A percentile compares a stretch with the other conserved stretches of the same genome.
These are phyloP conservation scores for Acanthurus leucopareius DNA, from an alignment of 2,797 vertebrate genomes.

Conservation along the genomic window DNA sequence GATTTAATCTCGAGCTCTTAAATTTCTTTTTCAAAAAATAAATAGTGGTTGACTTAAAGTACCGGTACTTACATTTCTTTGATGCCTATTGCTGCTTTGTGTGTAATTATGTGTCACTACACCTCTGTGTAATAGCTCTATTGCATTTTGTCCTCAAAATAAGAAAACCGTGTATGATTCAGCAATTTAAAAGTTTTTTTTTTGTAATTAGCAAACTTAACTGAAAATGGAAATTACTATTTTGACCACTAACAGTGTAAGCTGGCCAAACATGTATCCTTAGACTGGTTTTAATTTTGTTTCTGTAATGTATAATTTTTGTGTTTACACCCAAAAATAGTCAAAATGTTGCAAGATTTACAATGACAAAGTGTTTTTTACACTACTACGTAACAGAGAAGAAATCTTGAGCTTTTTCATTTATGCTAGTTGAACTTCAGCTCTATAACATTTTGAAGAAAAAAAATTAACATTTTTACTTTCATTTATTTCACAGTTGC, in stretches of 20 bases:
- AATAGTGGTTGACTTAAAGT: constrained; percentile 41
- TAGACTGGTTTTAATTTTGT: too few species aligned
- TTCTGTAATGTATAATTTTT: background rate
- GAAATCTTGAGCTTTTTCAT: background rate
- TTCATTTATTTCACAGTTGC: background rate
- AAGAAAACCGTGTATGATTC: too few species aligned
- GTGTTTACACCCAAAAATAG: too few species aligned
- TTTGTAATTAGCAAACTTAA: too few species aligned
- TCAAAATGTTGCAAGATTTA: background rate
- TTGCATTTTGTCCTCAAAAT: too few species aligned
- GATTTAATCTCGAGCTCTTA: background rate
- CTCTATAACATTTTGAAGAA: background rate
- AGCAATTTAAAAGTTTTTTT: too few species aligned
- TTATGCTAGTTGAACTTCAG: background rate
- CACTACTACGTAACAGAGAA: too few species aligned
- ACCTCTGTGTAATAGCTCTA: too few species aligned
- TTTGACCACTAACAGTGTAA: too few species aligned
- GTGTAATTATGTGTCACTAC: background rate
- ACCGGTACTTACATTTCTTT: background rate
- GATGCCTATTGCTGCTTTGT: background rate
- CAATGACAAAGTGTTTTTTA: background rate
- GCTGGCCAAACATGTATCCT: too few species aligned
- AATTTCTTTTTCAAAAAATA: constrained; percentile 19
- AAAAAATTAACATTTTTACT: background rate
- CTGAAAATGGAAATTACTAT: too few species aligned